Evolutionary conservation across 2,888 invertebrate genomes (phyloP), one percentile per base, ranked within the genome.

Genomic region (Brachylomia viminalis): DNA sequence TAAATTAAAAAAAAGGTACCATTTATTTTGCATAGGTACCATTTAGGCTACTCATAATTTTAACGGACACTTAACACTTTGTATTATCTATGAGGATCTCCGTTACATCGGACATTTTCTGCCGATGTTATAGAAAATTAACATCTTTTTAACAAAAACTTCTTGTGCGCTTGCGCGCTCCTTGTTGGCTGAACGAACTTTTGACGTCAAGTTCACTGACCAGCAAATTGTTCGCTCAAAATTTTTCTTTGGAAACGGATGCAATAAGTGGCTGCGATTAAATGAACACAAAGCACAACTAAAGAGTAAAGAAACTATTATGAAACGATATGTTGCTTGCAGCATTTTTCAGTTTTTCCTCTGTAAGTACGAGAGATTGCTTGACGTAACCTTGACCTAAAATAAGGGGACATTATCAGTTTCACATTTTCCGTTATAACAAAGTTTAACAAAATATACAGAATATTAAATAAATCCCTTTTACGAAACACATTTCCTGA

Each of bases 391-490:
- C 56, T 27, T 27, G 7, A 58, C 30, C 56, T 59, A 30, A 59
- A 33, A 13, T 11, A 6, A 20, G 20, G 30, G 20, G 17, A 30
- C 17, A 4, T 30, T 2, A 2, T n/a, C 17, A 42, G 17, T 20
- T 27, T 64, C 17, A 42, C 2, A 45, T 64, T 62, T 17, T 27
- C 27, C n/a, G n/a, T 5, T 65, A 27, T 17, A 45, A 33, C 30
- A 70, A 47, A 49, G 17, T 47, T n/a, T 33, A 33, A 20, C 30
- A 47, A n/a, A 70, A 47, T 45, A 7, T 20, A 38, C 33, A 47
- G 65, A 65, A 65, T n/a, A 64, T 69, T 69, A 64, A 69, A 64
- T 45, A 65, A 47, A 65, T 47, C n/a, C 33, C 33, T 70, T 47
- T 66, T 47, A 66, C 13, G n/a, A 13, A 65, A 70, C 47, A 47